A percentile compares a stretch with the other conserved stretches of the same genome.
Conservation (phyloP, 2,888 invertebrate genomes). For the Spodoptera littoralis region DNA sequence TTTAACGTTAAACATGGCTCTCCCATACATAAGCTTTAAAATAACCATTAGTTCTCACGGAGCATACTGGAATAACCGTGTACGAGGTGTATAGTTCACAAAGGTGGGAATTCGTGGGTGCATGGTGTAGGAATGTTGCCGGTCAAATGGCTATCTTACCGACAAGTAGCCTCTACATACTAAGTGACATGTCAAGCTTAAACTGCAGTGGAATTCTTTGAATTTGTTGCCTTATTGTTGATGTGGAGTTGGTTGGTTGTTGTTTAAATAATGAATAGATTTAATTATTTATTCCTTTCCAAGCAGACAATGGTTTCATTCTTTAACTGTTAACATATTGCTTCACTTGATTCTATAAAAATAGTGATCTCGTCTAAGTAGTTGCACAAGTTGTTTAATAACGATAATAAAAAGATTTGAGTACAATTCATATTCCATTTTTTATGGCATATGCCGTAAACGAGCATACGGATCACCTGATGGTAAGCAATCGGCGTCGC, state of each 20-base stretch:
- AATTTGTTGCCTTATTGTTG: constrained; percentile 6
- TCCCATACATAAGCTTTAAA: constrained; percentile 6
- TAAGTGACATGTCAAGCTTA: constrained; percentile 45
- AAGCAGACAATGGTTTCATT: no score
- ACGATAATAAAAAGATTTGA: no score
- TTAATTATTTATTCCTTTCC: background rate
- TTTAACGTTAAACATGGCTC: no score
- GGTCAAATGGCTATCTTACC: constrained; percentile 28
- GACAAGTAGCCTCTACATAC: constrained; percentile 40
- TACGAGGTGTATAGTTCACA: constrained; percentile 42
- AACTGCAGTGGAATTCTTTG: constrained; percentile 27
- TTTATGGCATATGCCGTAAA: no score
- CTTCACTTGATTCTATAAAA: no score
- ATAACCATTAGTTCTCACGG: constrained; percentile 33
- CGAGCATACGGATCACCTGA: no score
- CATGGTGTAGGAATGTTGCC: constrained; percentile 38
- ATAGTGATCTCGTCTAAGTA: no score
- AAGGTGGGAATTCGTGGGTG: constrained; percentile 54
- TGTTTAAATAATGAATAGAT: background rate
- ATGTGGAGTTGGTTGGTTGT: constrained; percentile 2
- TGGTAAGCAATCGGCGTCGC: no score
- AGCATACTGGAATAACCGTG: constrained; percentile 28
- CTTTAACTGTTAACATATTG: no score
- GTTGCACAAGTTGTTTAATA: no score
- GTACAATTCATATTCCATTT: no score